Base-by-base conservation (phyloP, 2,113 vertebrate genomes). In the Hystrix brachyura region DNA sequence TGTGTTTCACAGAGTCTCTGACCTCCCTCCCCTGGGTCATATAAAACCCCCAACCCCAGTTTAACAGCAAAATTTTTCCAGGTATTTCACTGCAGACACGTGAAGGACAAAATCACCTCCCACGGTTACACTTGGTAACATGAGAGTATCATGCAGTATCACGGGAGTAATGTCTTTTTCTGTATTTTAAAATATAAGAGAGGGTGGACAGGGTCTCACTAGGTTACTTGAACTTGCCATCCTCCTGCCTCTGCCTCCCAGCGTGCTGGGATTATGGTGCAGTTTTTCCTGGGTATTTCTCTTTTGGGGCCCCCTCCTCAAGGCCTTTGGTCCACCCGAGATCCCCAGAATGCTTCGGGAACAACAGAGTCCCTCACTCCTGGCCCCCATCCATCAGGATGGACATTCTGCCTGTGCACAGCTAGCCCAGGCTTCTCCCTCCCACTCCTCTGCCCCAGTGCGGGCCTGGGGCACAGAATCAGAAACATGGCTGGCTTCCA, bases 361-460 rank as follows among this genome's bases (percentile, higher is more conserved):
- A 53, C 53, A 46, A 11, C 19, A n/a, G 62, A 51, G 23, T 18
- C 11, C 53, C 32, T 34, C 25, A 4, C 10, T 29, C 25, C 25
- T 0, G 13, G 8, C 27, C 12, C 23, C 53, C 5, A 0, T 43
- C 71, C 86, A 12, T 21, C 62, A 29, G 32, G 34, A 38, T 5
- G 25, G 34, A 71, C 11, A 3, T 18, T 8, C 43, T 11, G 5
- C 4, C n/a, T 13, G 7, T 3, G 3, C 1, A 60, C 5, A 6
- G 23, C 10, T 48, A 38, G 32, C 25, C 32, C 6, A 51, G 27
- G 12, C 32, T 11, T 51, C 60, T 53, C 55, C 19, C 43, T 14
- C 12, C 64, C 64, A 7, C 4, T 23, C 12, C 8, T 0, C 18
- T 55, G 21, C 48, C n/a, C 53, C 15, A 11, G 25, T 23, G 38